Evolutionary conservation across 2,797 vertebrate species (phyloP), one percentile per base, ranked within the genome.

Genomic region (Rousettus madagascariensis): DNA sequence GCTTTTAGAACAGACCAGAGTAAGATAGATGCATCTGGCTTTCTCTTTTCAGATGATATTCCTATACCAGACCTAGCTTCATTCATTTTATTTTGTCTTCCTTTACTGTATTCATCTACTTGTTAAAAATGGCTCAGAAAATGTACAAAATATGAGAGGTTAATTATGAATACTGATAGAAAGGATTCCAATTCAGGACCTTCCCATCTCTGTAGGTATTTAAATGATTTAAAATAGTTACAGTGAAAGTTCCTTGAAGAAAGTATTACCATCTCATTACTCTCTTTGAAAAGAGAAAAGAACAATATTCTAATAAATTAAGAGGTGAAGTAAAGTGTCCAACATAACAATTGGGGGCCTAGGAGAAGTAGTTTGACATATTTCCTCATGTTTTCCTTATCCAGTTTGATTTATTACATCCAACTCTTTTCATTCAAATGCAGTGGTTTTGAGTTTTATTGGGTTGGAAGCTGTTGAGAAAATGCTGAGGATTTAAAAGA

Each of bases 71-170:
- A 53, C 10, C 43, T 51, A 28, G n/a, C 65, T 89, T 80, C 26
- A 82, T 86, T 94, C 26, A 66, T 80, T 84, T 78, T 33, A 51
- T 83, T 96, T 77, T 95, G 43, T 66, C 30, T 91, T 5, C 55
- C 55, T 74, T 91, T 91, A 91, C 65, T 74, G 12, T 46, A 66
- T 22, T 80, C 24, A 61, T 41, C 36, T 4, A 63, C 22, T 83
- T 89, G 83, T 89, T 68, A 79, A 91, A 84, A 83, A 49, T 74
- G 78, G 36, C 33, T 78, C 9, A 79, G 51, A 88, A 96, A 91
- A 88, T 71, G 4, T 83, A 68, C 51, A 82, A 63, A 91, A 53
- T 77, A 16, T 33, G 15, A 38, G n/a, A 59, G 13, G 19, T 82
- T 87, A 61, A 28, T 88, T 82, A 85, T 94, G 83, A 65, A 8